Base-by-base conservation (phyloP, 92 coral and sea anemone genomes). In the Zoanthus sansibaricus region DNA sequence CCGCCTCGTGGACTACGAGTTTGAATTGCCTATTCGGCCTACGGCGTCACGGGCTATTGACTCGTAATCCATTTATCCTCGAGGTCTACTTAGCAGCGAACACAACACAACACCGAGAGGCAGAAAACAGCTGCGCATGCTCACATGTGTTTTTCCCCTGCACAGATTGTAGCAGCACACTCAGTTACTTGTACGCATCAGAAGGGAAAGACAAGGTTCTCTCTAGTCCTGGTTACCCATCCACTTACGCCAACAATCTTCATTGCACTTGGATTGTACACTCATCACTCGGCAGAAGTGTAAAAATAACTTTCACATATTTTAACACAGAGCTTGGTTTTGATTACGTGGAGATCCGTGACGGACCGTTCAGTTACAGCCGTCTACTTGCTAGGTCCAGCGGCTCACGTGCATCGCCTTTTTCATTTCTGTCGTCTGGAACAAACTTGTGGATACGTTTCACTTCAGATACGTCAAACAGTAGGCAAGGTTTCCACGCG, bases 171-270 rank as follows among this genome's bases (percentile, higher is more conserved):
- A 55, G 55, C 17, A 71, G 83, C 4, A 56, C 71, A 10, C 72
- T 51, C 3, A 25, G 25, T 25, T 10, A 59, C 37, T 31, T 78
- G 3, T n/a, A 48, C 31, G 58, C 56, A 42, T 74, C 78, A 46
- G 78, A 49, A 18, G 9, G 7, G 9, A 52, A 33, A 17, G 2
- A 16, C 71, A 15, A 59, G 32, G 18, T 62, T 42, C 55, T 78
- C 17, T 56, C 56, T 20, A 78, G 83, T 59, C 83, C 83, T 2
- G 70, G 70, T 5, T 78, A 55, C n/a, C 83, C 83, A 42, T 21
- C 46, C 2, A 76, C 12, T 11, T 76, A 76, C 45, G 3, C 46
- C 45, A 69, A 69, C 47, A 69, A 69, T 14, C 74, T 69, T 11
- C 14, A 25, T 44, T 31, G 47, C 17, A 31, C 46, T 30, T 69